A percentile compares a stretch with the other conserved stretches of the same genome.
Evolutionary conservation across 1,140 invertebrate species (phyloP).

Genomic region (Trichonephila clavata): DNA sequence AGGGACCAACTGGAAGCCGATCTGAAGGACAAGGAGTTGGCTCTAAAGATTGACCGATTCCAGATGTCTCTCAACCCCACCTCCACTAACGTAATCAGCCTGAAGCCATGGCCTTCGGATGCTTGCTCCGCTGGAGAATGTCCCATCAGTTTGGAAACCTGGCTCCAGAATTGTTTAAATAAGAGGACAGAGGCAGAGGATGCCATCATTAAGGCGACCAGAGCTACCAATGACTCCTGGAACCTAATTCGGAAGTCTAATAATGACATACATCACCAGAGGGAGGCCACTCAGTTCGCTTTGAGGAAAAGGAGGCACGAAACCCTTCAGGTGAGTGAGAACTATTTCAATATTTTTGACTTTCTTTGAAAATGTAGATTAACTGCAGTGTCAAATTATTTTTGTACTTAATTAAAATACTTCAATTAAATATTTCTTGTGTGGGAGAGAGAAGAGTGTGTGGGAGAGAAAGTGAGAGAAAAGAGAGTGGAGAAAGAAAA

Average conservation of each 20-base stretch:
- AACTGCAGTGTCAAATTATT: no score
- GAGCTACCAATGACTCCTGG: slow-evolving; percentile 45
- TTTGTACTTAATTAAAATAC: no score
- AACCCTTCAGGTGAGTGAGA: slow-evolving; percentile 45
- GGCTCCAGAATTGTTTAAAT: slow-evolving; percentile 41
- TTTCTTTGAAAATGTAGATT: background rate
- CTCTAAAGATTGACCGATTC: slow-evolving; percentile 42
- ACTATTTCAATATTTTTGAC: background rate
- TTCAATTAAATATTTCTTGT: no score
- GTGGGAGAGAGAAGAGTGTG: no score
- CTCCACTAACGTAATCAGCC: slow-evolving; percentile 27
- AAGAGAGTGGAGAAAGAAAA: no score
- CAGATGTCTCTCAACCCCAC: slow-evolving; percentile 29
- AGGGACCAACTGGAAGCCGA: slow-evolving; percentile 53
- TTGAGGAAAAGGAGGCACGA: slow-evolving; percentile 71
- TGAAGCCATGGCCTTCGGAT: slow-evolving; percentile 60
- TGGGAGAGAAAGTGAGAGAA: no score
- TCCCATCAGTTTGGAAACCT: slow-evolving; percentile 60
- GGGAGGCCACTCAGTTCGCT: slow-evolving; percentile 67
- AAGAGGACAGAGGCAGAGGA: slow-evolving; percentile 21
- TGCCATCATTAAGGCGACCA: background rate
- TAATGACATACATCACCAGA: slow-evolving; percentile 45
- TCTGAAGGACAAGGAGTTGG: slow-evolving; percentile 38
- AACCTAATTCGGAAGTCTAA: slow-evolving; percentile 40
- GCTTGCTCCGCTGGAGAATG: slow-evolving; percentile 59